Base-by-base conservation (phyloP, 1,140 invertebrate genomes). In the Bombus pyrosoma region DNA sequence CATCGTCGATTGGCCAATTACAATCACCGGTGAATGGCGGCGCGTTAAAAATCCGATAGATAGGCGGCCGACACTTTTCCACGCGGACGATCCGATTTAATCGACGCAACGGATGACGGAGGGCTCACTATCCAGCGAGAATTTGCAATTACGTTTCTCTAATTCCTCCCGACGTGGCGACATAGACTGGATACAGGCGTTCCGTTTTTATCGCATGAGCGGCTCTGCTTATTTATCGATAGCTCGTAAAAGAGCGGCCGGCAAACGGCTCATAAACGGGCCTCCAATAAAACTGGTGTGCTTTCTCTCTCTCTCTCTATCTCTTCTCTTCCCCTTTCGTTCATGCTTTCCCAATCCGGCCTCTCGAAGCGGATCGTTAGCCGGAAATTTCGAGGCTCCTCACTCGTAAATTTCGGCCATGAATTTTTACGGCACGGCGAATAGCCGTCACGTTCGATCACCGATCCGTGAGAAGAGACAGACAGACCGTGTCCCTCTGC, bases 351-450 rank as follows among this genome's bases (percentile, higher is more conserved):
- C n/a, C 32, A 68, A 22, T 59, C 64, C 3, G n/a, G 43, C 10
- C 37, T 39, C 37, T 41, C 82, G 75, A 53, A 69, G 71, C 47
- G 86, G 82, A 87, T 87, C 86, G 88, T 89, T 89, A 89, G 79
- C 43, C 79, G 77, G 73, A 87, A 89, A 83, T 87, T 89, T 87
- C 79, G 75, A 81, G 64, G 83, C 71, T 75, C 32, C 64, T 37
- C 72, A 37, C 74, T 89, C 86, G 83, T 89, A 89, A 89, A 89
- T 87, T 89, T 87, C 64, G 75, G 18, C 74, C 83, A 89, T 89
- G 86, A 89, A 89, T 89, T 89, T 89, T 89, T 89, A 89, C 86
- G 86, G 82, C 39, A 47, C 18, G 13, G 6, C 37, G 73, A 34
- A 28, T 66, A 22, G 22, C 32, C 39, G 76, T 73, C 72, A 75